Evolutionary conservation across 2,888 invertebrate genomes (phyloP).

Genomic region (Odontocolon sp.): DNA sequence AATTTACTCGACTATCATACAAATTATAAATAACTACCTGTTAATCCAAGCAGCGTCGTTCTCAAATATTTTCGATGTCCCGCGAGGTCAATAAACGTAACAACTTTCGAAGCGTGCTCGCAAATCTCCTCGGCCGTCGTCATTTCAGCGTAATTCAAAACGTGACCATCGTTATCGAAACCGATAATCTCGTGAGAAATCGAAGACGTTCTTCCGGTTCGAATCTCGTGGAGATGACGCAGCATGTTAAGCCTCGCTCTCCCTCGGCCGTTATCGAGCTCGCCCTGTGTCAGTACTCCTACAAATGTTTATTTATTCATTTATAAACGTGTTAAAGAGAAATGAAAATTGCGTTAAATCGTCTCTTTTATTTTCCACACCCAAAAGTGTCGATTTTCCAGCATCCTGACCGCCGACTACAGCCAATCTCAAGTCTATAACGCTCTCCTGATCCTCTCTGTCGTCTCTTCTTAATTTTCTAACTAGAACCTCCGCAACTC

Average conservation of each 20-base stretch:
- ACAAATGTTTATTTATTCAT: neutral
- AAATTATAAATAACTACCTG: conserved; percentile 80
- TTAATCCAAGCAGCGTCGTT: conserved; percentile 96
- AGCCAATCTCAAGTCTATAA: conserved; percentile 93
- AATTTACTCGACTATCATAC: neutral
- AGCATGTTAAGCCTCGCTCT: conserved; percentile 98
- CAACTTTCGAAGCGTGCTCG: conserved; percentile 94
- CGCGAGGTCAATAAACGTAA: conserved; percentile 97
- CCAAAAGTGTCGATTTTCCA: conserved; percentile 96
- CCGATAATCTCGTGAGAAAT: conserved; percentile 98
- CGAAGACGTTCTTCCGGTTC: conserved; percentile 95
- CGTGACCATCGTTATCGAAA: conserved; percentile 92
- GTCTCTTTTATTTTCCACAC: conserved; percentile 60
- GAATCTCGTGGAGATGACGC: conserved; percentile 96
- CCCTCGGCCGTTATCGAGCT: conserved; percentile 97
- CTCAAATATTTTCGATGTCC: conserved; percentile 97
- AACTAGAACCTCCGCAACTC: conserved; percentile 93
- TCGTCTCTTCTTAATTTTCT: conserved; percentile 86
- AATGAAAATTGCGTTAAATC: no score
- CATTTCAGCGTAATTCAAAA: conserved; percentile 94
- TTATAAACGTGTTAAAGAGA: no score
- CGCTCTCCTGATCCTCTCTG: conserved; percentile 89
- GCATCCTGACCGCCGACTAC: conserved; percentile 98
- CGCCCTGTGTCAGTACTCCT: conserved; percentile 97
- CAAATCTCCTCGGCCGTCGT: conserved; percentile 97